Evolutionary conservation across 2,888 invertebrate species (phyloP).

Genomic region (Agonopterix subpropinquella): DNA sequence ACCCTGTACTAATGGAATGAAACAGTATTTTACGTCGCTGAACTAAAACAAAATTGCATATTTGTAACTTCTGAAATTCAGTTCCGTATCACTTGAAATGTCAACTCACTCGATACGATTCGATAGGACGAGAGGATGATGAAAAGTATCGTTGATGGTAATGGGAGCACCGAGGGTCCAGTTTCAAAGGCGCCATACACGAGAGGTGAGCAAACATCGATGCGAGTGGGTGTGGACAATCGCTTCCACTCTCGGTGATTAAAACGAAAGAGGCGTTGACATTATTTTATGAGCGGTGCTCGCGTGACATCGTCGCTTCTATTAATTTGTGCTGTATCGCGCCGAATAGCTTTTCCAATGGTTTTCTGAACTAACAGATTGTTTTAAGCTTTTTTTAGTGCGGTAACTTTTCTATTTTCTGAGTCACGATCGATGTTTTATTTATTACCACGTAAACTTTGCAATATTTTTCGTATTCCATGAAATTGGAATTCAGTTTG

Average conservation of each 20-base stretch:
- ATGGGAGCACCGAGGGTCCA: conserved; percentile 47
- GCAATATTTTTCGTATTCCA: too few relatives aligned
- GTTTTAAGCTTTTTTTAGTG: conserved; percentile 57
- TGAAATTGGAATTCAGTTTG: too few relatives aligned
- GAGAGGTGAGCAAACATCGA: conserved; percentile 64
- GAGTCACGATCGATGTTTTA: too few relatives aligned
- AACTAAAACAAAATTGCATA: too few relatives aligned
- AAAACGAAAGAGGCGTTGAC: conserved; percentile 69
- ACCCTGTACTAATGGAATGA: too few relatives aligned
- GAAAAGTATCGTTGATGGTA: conserved; percentile 54
- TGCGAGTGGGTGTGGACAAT: conserved; percentile 60
- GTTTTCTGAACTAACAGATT: neutral
- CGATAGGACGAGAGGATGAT: conserved; percentile 46
- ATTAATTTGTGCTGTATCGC: conserved; percentile 49
- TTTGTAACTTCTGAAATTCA: too few relatives aligned
- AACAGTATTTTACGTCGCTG: too few relatives aligned
- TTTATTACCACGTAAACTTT: neutral
- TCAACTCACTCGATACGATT: conserved; percentile 28
- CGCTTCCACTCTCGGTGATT: conserved; percentile 70
- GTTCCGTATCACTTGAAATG: conserved; percentile 16
- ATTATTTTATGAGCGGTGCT: conserved; percentile 60
- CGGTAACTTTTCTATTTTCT: conserved; percentile 52
- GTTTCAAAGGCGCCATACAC: conserved; percentile 64
- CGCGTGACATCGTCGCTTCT: conserved; percentile 37
- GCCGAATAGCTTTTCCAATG: conserved; percentile 12